phyloP scores from a whole-genome alignment of 30 jellyfish, hydroid and myxozoan species.

The Aurelia sp. region DNA sequence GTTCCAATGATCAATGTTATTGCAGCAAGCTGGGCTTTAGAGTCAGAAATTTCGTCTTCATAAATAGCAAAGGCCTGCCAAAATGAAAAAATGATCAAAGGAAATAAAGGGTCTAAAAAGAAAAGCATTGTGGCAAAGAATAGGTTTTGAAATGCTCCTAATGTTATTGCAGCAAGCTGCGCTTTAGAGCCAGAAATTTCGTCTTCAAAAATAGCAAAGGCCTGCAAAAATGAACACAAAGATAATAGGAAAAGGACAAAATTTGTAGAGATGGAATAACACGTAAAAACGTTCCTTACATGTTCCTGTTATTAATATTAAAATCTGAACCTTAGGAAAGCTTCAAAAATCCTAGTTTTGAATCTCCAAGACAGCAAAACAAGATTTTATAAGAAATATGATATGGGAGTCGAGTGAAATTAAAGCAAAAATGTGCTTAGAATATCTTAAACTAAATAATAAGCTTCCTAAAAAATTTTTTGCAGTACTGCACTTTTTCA shows the following conservation, averaged over 20 bases:
- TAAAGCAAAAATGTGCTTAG: not conserved
- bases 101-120: not conserved
- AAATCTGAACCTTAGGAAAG: too few relatives aligned
- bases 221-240: not conserved
- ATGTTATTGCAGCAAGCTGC: conserved; percentile 94
- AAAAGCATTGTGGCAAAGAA: too few relatives aligned
- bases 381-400: too few relatives aligned
- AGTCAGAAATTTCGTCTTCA: conserved; percentile 98
- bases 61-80: conserved; percentile 97
- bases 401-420: not conserved
- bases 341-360: too few relatives aligned
- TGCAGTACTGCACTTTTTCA: too few relatives aligned
- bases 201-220: conserved; percentile 94
- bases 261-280: too few relatives aligned
- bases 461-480: too few relatives aligned
- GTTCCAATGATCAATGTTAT: conserved; percentile 97
- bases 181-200: conserved; percentile 94
- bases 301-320: too few relatives aligned
- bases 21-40: conserved; percentile 99
- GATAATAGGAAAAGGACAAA: too few relatives aligned
- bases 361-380: too few relatives aligned
- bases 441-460: too few relatives aligned
- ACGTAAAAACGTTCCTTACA: too few relatives aligned
- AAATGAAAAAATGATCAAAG: not conserved
- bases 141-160: conserved; percentile 87